Base-by-base conservation (phyloP, 2,888 invertebrate species). In the Anoncus sp. region DNA sequence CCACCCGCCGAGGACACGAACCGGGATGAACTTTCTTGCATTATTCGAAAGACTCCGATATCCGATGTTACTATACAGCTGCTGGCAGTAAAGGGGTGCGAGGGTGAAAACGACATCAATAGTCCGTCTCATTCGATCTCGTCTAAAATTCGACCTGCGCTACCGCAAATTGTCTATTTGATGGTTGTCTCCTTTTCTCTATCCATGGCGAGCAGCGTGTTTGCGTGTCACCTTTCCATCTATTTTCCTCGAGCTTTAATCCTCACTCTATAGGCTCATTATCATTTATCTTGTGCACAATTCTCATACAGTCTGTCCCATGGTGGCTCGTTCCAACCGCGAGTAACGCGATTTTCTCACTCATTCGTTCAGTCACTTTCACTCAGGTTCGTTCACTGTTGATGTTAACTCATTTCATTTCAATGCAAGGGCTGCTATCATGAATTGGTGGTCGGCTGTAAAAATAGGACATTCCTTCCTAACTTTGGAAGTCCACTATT, bases 1-100 rank as follows among this genome's bases (percentile, higher is more conserved):
- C 38, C 59, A 38, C 67, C 31, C 22, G 67, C 62, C 57, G 66
- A 53, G 71, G 51, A 66, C 76, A 51, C 47, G 38, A 47, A 47
- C 24, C 60, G 16, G 73, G 72, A 70, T 73, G 74, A 73, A 78
- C 66, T 78, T 81, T 76, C 75, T 76, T 81, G 81, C 81, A 81
- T 81, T 81, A 81, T 81, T 81, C 65, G 53, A 67, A 72, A 78
- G 75, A 74, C 75, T 53, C 70, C 45, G 43, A 40, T 66, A 74
- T 71, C 62, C 67, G 53, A 71, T 31, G 66, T 55, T 55, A 20
- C 45, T 40, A 5, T 14, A 24, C 35, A 22, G 31, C 10, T 16
- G 24, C 10, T 16, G 40, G 31, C 12, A 35, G 3, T 43, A 9
- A 18, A n/a, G 18, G 7, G 51, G 14, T 9, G 38, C 22, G 20